Base-by-base conservation (phyloP, 2,113 vertebrate genomes). In the Erpornis zantholeuca region DNA sequence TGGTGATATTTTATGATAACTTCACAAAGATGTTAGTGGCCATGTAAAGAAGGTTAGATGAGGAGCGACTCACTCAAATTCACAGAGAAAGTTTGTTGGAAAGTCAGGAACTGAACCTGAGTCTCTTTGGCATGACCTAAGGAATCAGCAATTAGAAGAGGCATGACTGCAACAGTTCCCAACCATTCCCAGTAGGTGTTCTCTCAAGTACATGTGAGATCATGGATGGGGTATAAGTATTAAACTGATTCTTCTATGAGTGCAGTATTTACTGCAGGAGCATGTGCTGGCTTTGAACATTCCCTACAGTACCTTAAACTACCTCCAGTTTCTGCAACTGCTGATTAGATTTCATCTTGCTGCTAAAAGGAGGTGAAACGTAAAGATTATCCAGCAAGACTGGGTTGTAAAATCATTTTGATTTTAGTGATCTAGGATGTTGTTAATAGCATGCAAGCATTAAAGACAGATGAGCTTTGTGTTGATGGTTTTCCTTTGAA, bases 401-500 rank as follows among this genome's bases (percentile, higher is more conserved):
- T 19, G 22, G 60, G 56, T 8, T 90, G 65, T 68, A 87, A 92
- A 85, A 70, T 92, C 38, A 25, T 85, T 80, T 88, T 91, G 38
- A 85, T 85, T 96, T 50, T 59, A 70, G 84, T 63, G 66, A 88
- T 92, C n/a, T 59, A 44, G 20, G 38, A 36, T 85, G 87, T 59
- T 84, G 80, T 73, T 91, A 90, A 73, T 81, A 94, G 60, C 68
- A 60, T 3, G 3, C 85, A 80, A 29, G n/a, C 47, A 75, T 90
- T 94, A 86, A 90, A 86, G 85, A 71, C 9, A 1, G 56, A 82
- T 86, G 79, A 94, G 49, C 68, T 92, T 95, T 90, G 60, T 82
- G 79, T 83, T 94, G 83, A 94, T 93, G 40, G 47, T 45, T 96
- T 92, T 31, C 59, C 75, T 91, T 94, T 81, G 85, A 81, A 93